Evolutionary conservation across 2,888 invertebrate genomes (phyloP).

Genomic region (Pyralis farinalis): DNA sequence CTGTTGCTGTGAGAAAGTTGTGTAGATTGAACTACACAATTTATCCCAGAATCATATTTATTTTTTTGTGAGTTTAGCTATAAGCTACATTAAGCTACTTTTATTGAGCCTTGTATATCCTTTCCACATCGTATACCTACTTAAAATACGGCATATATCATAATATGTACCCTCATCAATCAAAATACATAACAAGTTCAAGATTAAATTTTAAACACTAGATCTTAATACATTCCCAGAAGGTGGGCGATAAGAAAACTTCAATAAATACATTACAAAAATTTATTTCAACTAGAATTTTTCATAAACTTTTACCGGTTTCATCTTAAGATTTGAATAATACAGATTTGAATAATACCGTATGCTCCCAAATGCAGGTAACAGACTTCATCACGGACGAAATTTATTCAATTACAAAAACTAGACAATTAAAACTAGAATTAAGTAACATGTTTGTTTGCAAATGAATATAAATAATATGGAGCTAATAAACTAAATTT

Average conservation of each 20-base stretch:
- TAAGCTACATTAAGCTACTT: too few relatives aligned
- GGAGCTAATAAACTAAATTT: constrained; percentile 19
- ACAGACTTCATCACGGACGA: constrained; percentile 7
- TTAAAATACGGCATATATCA: too few relatives aligned
- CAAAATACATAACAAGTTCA: too few relatives aligned
- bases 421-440: constrained; percentile 39
- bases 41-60: too few relatives aligned
- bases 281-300: constrained; percentile 69
- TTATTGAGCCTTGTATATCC: too few relatives aligned
- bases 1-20: too few relatives aligned
- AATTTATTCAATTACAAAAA: constrained; percentile 11
- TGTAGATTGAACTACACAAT: too few relatives aligned
- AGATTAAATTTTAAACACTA: too few relatives aligned
- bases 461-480: constrained; percentile 33
- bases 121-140: too few relatives aligned
- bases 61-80: too few relatives aligned
- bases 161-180: too few relatives aligned
- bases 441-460: constrained; percentile 57
- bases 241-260: constrained; percentile 29
- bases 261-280: constrained; percentile 54
- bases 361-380: constrained; percentile 26
- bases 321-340: constrained; percentile 45
- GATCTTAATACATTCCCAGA: too few relatives aligned
- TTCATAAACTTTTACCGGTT: constrained; percentile 55
- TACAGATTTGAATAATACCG: constrained; percentile 24